Percentiles rank a stretch among this genome's conserved stretches.
Conservation (phyloP, 2,113 vertebrate species). For the Lates calcarifer region DNA sequence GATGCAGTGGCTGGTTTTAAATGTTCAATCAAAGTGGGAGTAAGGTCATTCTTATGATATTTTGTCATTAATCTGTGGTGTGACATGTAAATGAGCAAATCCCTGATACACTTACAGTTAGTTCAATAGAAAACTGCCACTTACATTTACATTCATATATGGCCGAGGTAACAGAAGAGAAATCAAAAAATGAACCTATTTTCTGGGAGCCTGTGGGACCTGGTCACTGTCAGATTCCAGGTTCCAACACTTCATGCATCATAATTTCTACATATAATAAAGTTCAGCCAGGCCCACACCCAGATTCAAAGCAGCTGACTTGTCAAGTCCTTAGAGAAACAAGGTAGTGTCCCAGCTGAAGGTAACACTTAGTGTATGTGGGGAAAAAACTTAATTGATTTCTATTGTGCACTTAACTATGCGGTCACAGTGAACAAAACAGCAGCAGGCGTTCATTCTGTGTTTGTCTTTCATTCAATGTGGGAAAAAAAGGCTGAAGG, state of each 20-base stretch:
- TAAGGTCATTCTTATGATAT: neutral
- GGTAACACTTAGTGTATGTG: neutral
- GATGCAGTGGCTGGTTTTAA: neutral
- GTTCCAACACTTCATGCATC: neutral
- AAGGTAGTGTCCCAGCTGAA: neutral
- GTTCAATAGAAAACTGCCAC: neutral
- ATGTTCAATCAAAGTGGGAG: neutral
- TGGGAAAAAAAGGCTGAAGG: slow-evolving; percentile 27
- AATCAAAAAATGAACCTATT: neutral
- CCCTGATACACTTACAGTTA: neutral
- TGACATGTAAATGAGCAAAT: neutral
- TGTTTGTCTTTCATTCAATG: slow-evolving; percentile 48
- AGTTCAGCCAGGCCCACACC: neutral
- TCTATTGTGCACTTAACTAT: slow-evolving; percentile 29
- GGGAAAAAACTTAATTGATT: neutral
- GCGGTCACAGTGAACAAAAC: slow-evolving; percentile 33
- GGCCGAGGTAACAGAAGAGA: too few species aligned
- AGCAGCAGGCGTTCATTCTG: slow-evolving; percentile 26
- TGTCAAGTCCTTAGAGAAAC: slow-evolving; percentile 6
- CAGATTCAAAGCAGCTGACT: slow-evolving; percentile 21
- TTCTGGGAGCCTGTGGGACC: neutral
- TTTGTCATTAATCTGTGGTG: neutral
- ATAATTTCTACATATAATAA: neutral
- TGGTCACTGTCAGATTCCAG: neutral
- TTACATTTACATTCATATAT: too few species aligned